Evolutionary conservation across 2,113 vertebrate genomes (phyloP).

Genomic region (Ardeotis arabs): DNA sequence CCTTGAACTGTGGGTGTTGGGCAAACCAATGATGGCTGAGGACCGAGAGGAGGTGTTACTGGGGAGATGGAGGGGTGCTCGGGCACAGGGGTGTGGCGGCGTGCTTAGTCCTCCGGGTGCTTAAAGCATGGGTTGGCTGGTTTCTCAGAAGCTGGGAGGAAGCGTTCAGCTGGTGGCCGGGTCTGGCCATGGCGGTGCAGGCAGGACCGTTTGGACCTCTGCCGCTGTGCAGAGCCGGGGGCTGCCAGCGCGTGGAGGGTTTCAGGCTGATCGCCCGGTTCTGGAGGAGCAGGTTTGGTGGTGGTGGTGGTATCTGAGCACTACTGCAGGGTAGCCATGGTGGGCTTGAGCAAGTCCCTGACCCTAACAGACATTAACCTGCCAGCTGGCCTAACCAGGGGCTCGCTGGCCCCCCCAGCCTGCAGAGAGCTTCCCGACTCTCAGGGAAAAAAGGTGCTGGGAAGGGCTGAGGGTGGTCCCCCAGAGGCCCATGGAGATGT

Average conservation of each 20-base stretch:
- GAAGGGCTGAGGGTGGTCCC: neutral
- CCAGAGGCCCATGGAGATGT: neutral
- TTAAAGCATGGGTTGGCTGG: neutral
- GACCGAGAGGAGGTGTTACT: neutral
- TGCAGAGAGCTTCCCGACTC: neutral
- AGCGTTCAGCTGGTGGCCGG: fast-evolving
- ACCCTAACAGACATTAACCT: neutral
- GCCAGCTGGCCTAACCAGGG: neutral
- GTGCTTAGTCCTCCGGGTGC: neutral
- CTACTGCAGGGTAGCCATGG: neutral
- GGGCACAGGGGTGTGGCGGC: neutral
- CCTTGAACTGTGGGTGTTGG: neutral
- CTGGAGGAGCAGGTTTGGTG: neutral
- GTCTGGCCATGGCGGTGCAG: fast-evolving
- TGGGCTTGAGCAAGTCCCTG: neutral
- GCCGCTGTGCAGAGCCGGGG: neutral
- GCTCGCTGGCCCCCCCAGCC: neutral
- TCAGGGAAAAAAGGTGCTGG: neutral
- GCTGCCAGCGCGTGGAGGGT: neutral
- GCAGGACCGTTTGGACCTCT: neutral
- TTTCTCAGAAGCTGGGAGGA: neutral
- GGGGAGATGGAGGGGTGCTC: neutral
- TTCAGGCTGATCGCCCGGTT: neutral
- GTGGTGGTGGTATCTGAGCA: neutral
- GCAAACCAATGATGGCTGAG: neutral